Conservation (phyloP, 2,797 vertebrate genomes). For the Acrossocheilus fasciatus region DNA sequence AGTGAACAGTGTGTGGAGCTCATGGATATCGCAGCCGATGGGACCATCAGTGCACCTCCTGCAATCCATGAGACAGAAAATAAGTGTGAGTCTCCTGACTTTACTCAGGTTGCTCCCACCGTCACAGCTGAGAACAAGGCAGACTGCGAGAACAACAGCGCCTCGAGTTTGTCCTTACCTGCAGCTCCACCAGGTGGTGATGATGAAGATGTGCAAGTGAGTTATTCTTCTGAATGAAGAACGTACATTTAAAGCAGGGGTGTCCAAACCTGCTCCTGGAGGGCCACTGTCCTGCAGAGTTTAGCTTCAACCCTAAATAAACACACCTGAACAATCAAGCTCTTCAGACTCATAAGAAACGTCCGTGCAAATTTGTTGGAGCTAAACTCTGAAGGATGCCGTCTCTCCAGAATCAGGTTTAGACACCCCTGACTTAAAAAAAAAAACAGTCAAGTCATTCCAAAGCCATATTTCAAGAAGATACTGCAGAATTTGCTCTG, state of each 20-base stretch:
- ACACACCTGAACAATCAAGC: neutral
- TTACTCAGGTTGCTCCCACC: neutral
- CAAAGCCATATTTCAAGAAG: neutral
- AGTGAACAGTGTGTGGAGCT: neutral
- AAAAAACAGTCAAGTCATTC: neutral
- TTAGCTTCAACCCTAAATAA: neutral
- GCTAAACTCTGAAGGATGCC: neutral
- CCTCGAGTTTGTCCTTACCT: constrained; percentile 28
- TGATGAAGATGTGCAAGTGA: constrained; percentile 62
- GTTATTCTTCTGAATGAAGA: constrained; percentile 37
- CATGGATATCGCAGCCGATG: neutral
- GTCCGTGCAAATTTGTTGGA: neutral
- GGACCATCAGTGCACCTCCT: neutral
- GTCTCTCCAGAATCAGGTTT: neutral
- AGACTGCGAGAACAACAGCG: neutral
- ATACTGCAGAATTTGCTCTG: neutral
- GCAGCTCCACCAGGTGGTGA: constrained; percentile 56
- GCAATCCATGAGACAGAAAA: neutral
- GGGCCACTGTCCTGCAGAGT: neutral
- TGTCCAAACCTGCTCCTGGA: neutral
- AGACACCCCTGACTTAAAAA: neutral
- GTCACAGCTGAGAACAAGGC: neutral
- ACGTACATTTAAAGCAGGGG: neutral
- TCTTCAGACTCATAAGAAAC: neutral
- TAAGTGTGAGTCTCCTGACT: neutral